Percentiles rank a stretch among this genome's conserved stretches.
These are phyloP conservation scores for Alauda arvensis DNA, from an alignment of 2,797 vertebrate species.

Conservation along the genomic window DNA sequence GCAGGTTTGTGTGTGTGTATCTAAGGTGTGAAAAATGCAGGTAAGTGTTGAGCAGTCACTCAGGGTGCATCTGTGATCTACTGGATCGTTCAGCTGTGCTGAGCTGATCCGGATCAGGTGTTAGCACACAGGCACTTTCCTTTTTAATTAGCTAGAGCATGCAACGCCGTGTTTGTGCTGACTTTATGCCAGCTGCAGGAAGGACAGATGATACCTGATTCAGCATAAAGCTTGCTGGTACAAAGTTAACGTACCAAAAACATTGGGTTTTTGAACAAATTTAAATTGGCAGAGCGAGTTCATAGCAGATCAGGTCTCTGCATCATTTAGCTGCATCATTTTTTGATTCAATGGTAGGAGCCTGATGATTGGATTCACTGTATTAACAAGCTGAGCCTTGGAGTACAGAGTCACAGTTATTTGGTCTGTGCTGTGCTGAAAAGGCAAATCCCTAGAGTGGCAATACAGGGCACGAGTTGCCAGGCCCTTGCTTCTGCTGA, in stretches of 20 bases:
- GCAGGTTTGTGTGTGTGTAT: neutral
- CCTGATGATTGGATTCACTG: neutral
- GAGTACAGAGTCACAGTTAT: neutral
- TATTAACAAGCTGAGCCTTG: conserved; percentile 22
- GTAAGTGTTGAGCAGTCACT: neutral
- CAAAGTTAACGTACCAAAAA: conserved; percentile 46
- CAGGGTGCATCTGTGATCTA: conserved; percentile 5
- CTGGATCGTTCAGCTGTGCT: conserved; percentile 35
- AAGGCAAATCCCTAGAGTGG: neutral
- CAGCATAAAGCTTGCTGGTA: conserved; percentile 56
- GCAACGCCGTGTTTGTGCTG: conserved; percentile 9
- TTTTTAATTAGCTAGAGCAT: conserved; percentile 30
- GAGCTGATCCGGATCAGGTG: conserved; percentile 15
- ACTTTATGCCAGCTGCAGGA: conserved; percentile 50
- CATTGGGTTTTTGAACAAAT: conserved; percentile 30
- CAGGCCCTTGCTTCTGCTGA: neutral
- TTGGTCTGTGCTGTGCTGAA: neutral
- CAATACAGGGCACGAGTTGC: neutral
- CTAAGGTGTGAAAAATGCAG: neutral
- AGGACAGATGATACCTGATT: conserved; percentile 64
- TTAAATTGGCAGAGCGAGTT: conserved; percentile 29
- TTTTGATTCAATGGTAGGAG: conserved; percentile 5
- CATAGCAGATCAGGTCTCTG: conserved; percentile 12
- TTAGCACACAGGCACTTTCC: conserved; percentile 9
- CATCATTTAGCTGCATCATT: conserved; percentile 34